Conservation (phyloP, 2,113 vertebrate species). For the Ramphastos sulfuratus region DNA sequence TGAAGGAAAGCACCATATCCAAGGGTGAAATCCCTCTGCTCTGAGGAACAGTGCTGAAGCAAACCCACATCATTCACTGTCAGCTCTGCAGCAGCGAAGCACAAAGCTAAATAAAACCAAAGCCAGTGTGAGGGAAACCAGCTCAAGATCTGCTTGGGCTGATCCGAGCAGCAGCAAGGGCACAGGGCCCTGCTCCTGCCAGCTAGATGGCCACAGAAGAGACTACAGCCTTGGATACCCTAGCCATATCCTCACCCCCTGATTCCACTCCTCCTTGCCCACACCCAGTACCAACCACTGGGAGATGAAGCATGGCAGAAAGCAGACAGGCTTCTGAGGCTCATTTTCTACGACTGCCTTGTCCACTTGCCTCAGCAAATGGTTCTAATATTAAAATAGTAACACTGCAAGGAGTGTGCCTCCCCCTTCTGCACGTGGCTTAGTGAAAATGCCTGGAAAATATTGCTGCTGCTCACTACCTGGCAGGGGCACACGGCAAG, state of each 20-base stretch:
- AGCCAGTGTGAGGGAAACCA: background rate
- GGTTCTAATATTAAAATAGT: background rate
- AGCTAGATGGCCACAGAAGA: rapidly evolving
- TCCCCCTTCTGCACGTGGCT: background rate
- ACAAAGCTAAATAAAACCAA: background rate
- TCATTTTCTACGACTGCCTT: background rate
- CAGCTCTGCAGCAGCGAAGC: background rate
- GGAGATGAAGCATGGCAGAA: background rate
- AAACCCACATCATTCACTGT: background rate
- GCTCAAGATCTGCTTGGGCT: background rate
- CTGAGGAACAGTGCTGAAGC: background rate
- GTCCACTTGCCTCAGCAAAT: background rate
- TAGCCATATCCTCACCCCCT: background rate
- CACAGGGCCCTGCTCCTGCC: background rate
- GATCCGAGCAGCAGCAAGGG: background rate
- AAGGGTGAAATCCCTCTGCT: background rate
- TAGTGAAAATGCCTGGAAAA: background rate
- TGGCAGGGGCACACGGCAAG: background rate
- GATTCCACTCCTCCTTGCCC: background rate
- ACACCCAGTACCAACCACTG: rapidly evolving
- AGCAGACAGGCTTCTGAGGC: background rate
- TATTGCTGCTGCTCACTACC: background rate
- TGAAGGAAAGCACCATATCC: background rate
- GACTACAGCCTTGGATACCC: background rate
- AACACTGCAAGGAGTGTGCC: background rate